These are phyloP conservation scores for Elachura formosa DNA, from an alignment of 2,113 vertebrate species.

Conservation along the genomic window DNA sequence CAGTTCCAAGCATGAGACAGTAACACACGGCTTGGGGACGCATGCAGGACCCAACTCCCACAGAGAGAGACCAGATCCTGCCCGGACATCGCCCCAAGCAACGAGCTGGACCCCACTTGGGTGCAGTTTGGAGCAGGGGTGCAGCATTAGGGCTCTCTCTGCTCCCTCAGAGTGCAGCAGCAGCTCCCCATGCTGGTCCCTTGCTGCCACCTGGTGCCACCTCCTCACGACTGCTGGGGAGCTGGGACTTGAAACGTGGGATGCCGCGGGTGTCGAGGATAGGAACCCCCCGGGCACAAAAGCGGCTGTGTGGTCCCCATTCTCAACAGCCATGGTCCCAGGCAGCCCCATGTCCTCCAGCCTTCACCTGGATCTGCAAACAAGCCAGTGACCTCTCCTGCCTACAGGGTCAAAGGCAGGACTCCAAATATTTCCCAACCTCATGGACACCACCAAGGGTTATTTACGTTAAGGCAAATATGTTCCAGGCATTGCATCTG, in stretches of 20 bases:
- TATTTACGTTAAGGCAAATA: not conserved
- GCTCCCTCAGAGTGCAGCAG: not conserved
- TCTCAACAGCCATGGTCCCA: not conserved
- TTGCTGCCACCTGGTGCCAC: conserved; percentile 54
- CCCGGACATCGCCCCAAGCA: not conserved
- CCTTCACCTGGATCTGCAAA: conserved; percentile 2
- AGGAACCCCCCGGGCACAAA: not conserved
- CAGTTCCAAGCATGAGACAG: not conserved
- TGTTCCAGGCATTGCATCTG: not conserved
- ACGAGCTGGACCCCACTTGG: not conserved
- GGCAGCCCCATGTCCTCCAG: not conserved
- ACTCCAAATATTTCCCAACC: conserved; percentile 30
- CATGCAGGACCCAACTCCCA: accelerated
- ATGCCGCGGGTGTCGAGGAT: accelerated
- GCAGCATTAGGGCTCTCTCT: not conserved
- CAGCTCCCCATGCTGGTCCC: not conserved
- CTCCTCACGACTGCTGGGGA: not conserved
- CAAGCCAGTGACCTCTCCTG: not conserved
- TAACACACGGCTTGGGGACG: accelerated
- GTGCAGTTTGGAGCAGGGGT: not conserved
- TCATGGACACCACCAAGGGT: not conserved
- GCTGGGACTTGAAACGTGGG: not conserved
- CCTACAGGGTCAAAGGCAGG: not conserved
- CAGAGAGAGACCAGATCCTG: not conserved
- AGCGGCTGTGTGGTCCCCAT: not conserved